phyloP scores from a whole-genome alignment of 35 echinoderm and acorn worm genomes.

The Stichopus chloronotus region DNA sequence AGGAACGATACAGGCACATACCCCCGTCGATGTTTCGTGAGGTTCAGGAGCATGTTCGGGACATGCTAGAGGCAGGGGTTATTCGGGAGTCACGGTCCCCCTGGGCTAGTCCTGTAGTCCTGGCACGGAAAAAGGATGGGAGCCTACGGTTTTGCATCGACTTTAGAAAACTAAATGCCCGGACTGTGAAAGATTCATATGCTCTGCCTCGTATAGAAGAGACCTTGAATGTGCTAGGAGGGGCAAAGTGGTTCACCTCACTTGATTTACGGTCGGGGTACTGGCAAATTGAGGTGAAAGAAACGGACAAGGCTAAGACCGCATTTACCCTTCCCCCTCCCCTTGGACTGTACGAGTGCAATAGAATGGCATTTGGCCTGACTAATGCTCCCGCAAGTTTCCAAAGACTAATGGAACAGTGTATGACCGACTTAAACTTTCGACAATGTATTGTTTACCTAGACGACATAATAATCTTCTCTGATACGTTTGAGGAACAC shows the following conservation, averaged over 20 bases:
- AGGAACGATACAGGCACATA: neutral
- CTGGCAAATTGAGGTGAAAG: conserved; percentile 25
- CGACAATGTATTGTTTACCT: conserved; percentile 40
- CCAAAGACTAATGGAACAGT: conserved; percentile 17
- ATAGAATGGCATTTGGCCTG: conserved; percentile 34
- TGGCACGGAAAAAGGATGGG: too few species aligned
- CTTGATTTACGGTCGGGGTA: neutral
- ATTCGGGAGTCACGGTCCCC: neutral
- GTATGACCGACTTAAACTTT: conserved; percentile 22
- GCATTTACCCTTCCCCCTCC: conserved; percentile 47
- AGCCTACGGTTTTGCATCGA: neutral
- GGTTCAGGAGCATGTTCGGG: neutral
- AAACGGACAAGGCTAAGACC: conserved; percentile 59
- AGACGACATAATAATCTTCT: conserved; percentile 69
- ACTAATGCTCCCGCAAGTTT: conserved; percentile 2
- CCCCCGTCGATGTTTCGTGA: neutral
- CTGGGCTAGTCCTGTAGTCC: neutral
- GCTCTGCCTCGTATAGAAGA: too few species aligned
- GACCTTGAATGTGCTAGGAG: neutral
- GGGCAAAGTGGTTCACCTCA: neutral
- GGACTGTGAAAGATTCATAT: conserved; percentile 5
- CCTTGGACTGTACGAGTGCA: conserved; percentile 31
- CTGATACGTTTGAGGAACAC: conserved; percentile 54
- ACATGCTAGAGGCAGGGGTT: neutral
- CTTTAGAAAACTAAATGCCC: neutral